A percentile compares a stretch with the other conserved stretches of the same genome.
phyloP scores from a whole-genome alignment of 2,888 invertebrate species.

The Cryptocephalus primarius region DNA sequence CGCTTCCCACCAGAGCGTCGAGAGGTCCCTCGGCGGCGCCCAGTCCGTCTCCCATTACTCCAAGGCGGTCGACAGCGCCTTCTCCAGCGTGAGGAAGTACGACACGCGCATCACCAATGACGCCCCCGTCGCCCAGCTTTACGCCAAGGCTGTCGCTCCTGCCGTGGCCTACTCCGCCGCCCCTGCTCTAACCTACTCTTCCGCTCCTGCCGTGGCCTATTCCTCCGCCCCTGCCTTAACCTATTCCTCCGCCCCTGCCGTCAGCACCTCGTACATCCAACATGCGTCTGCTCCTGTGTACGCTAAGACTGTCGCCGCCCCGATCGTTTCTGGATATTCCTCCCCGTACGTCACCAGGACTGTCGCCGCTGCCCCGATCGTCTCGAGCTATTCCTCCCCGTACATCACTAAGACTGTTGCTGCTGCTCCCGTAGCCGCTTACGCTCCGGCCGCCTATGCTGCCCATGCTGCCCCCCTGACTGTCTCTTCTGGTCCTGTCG shows the following conservation, averaged over 20 bases:
- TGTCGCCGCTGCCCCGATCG: slow-evolving; percentile 7
- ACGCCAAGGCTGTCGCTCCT: slow-evolving; percentile 16
- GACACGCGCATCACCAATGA: slow-evolving; percentile 49
- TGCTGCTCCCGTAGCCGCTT: slow-evolving; percentile 10
- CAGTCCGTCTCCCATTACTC: slow-evolving; percentile 41
- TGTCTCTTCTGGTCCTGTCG: slow-evolving; percentile 17
- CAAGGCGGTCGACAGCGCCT: slow-evolving; percentile 49
- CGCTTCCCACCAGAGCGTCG: slow-evolving; percentile 44
- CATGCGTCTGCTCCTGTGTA: background rate
- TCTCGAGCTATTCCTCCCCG: no score
- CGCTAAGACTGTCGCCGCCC: no score
- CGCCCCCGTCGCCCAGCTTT: slow-evolving; percentile 35
- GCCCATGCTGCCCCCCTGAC: slow-evolving; percentile 7
- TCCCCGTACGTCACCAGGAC: slow-evolving; percentile 6
- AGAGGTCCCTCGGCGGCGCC: slow-evolving; percentile 46
- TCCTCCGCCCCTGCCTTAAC: slow-evolving; percentile 3
- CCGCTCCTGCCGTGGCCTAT: slow-evolving; percentile 16
- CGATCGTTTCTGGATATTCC: no score
- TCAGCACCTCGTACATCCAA: slow-evolving; percentile 5
- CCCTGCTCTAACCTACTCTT: slow-evolving; percentile 22
- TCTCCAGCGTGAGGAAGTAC: slow-evolving; percentile 49
- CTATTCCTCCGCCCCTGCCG: slow-evolving; percentile 6
- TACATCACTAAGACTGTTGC: slow-evolving; percentile 5
- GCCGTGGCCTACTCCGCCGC: slow-evolving; percentile 2
- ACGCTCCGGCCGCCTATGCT: slow-evolving; percentile 11